These are phyloP conservation scores for Calycopis cecrops DNA, from an alignment of 1,140 invertebrate genomes.

Conservation along the genomic window DNA sequence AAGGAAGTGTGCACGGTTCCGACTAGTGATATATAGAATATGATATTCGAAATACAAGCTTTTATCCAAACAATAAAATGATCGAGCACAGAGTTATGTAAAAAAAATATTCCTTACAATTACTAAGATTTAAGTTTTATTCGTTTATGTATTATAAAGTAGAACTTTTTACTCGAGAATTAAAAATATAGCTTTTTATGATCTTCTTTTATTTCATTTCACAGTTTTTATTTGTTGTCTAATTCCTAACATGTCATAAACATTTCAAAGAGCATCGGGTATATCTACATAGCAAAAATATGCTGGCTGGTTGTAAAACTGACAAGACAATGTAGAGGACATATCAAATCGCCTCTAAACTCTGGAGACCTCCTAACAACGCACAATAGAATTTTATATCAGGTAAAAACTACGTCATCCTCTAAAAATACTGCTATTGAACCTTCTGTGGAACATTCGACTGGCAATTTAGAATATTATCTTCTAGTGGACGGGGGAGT, in stretches of 20 bases:
- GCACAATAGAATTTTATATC: slow-evolving; percentile 33
- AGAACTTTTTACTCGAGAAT: no score
- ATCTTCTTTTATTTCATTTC: slow-evolving; percentile 1
- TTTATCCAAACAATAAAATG: no score
- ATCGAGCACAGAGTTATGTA: no score
- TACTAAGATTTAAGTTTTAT: no score
- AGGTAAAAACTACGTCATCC: slow-evolving; percentile 27
- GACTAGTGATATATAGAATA: no score
- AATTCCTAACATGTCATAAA: slow-evolving; percentile 9
- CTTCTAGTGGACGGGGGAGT: slow-evolving; percentile 1
- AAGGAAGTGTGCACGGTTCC: no score
- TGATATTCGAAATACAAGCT: no score
- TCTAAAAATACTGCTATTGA: slow-evolving; percentile 18
- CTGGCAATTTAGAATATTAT: slow-evolving; percentile 4
- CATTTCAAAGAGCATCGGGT: slow-evolving; percentile 8
- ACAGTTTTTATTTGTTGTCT: slow-evolving; percentile 8
- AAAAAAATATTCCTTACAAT: no score
- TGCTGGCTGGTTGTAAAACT: slow-evolving; percentile 17
- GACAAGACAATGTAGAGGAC: slow-evolving; percentile 24
- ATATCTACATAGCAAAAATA: background rate
- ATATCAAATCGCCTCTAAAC: slow-evolving; percentile 30
- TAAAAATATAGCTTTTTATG: no score
- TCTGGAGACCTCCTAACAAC: slow-evolving; percentile 28
- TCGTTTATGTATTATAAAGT: no score
- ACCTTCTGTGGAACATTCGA: slow-evolving; percentile 9